Conservation (phyloP, 2,888 invertebrate species). For the Andrena camellia region DNA sequence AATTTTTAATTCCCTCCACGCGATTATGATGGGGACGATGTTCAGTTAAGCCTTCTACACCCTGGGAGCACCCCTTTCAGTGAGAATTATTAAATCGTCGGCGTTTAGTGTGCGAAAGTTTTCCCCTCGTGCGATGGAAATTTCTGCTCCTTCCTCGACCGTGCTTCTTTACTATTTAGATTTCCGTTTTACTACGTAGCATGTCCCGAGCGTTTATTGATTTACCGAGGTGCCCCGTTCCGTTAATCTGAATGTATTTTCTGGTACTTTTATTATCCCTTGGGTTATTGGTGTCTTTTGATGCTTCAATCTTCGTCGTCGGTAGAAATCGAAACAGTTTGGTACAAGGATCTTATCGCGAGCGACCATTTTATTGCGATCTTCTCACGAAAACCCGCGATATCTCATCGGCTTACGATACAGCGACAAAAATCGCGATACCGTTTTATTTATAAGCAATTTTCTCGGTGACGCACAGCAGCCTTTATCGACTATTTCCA, state of each 20-base stretch:
- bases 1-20: neutral
- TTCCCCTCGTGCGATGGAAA: neutral
- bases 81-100: neutral
- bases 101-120: neutral
- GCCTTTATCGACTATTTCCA: constrained; percentile 52
- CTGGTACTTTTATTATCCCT: neutral
- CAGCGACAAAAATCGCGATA: constrained; percentile 34
- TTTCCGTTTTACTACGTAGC: too few species aligned
- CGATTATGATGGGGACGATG: neutral
- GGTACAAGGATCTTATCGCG: neutral
- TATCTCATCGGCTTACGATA: neutral
- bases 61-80: neutral
- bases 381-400: neutral
- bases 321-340: too few species aligned
- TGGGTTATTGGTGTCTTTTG: neutral
- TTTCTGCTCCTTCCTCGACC: neutral
- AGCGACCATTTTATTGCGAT: neutral
- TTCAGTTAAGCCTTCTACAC: neutral
- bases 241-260: neutral
- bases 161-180: too few species aligned
- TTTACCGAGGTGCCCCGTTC: too few species aligned
- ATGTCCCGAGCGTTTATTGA: too few species aligned
- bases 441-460: constrained; percentile 53
- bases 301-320: neutral
- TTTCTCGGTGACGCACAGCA: neutral